A percentile compares a stretch with the other conserved stretches of the same genome.
Evolutionary conservation across 2,113 vertebrate species (phyloP).

Genomic region (Eptesicus fuscus): DNA sequence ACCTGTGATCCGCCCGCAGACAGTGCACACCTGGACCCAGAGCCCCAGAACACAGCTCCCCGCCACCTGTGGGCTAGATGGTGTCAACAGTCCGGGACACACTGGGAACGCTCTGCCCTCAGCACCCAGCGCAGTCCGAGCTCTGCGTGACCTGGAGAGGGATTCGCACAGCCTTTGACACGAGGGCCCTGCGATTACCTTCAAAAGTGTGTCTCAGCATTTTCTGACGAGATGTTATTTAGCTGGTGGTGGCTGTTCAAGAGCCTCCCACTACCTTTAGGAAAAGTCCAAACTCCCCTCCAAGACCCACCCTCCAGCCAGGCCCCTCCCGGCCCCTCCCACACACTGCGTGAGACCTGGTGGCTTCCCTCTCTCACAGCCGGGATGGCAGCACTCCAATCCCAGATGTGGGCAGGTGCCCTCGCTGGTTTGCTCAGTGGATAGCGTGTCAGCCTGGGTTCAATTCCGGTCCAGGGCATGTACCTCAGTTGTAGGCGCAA

Average conservation of each 20-base stretch:
- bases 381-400: neutral
- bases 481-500: too few relatives aligned
- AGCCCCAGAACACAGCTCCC: neutral
- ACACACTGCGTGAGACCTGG: neutral
- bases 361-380: neutral
- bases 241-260: neutral
- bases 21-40: neutral
- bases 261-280: neutral
- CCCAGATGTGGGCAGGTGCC: neutral
- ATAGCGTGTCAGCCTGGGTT: too few relatives aligned
- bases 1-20: neutral
- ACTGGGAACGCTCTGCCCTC: neutral
- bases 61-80: too few relatives aligned
- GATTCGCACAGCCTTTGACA: neutral
- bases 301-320: neutral
- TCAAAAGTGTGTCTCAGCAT: neutral
- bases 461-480: too few relatives aligned
- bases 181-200: neutral
- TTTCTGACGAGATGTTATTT: neutral
- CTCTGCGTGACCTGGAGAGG: neutral
- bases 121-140: fast-evolving
- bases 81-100: neutral
- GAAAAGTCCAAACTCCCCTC: neutral
- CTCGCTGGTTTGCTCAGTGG: too few relatives aligned
- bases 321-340: too few relatives aligned